Evolutionary conservation across 2,113 vertebrate genomes (phyloP).

Genomic region (Microcebus ravelobensis): DNA sequence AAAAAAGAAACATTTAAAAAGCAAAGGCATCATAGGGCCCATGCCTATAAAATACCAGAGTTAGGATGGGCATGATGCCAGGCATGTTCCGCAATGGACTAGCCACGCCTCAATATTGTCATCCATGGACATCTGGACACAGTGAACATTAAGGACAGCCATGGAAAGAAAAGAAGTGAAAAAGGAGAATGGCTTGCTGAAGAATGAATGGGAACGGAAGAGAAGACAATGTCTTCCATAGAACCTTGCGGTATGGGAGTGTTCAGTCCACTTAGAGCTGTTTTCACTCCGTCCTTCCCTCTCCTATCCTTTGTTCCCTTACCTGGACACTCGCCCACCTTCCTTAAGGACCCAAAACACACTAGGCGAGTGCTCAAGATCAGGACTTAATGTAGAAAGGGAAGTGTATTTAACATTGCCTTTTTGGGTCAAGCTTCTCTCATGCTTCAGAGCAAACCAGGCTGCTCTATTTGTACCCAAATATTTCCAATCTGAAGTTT

Average conservation of each 20-base stretch:
- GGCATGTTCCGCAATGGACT: no score
- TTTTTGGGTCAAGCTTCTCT: background rate
- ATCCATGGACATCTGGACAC: background rate
- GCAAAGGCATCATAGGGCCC: background rate
- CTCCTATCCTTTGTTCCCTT: background rate
- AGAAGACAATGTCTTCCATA: fast-evolving
- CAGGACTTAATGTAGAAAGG: background rate
- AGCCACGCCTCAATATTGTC: background rate
- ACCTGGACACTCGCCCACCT: background rate
- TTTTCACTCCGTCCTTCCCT: background rate
- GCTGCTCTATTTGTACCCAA: background rate
- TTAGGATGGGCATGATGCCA: background rate
- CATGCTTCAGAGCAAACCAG: background rate
- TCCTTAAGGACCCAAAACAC: background rate
- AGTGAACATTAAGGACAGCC: background rate
- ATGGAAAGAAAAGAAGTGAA: background rate
- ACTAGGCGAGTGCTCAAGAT: background rate
- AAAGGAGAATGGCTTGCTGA: background rate
- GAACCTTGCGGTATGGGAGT: background rate
- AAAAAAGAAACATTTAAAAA: background rate
- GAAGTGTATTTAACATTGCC: background rate
- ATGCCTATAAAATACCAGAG: background rate
- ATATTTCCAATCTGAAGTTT: conserved; percentile 15
- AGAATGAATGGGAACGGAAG: background rate
- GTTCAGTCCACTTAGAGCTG: background rate